Conservation (phyloP, 2,888 invertebrate genomes). For the Formica aserva region DNA sequence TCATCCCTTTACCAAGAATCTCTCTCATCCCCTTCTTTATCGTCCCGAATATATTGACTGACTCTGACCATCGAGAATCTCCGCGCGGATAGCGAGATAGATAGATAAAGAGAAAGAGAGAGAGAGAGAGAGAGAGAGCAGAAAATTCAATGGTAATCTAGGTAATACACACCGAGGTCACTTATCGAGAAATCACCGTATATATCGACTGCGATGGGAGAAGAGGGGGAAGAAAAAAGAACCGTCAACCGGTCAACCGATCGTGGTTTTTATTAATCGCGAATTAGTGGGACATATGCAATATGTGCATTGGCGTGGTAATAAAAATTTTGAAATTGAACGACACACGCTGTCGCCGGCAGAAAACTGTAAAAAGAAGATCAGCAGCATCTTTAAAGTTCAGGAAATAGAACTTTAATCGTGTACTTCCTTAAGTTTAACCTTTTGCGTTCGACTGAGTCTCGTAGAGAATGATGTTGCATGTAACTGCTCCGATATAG, state of each 20-base stretch:
- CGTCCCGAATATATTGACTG: slow-evolving; percentile 77
- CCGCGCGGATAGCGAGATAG: slow-evolving; percentile 42
- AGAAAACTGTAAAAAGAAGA: slow-evolving; percentile 34
- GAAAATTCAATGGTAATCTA: slow-evolving; percentile 74
- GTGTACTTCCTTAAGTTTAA: not conserved
- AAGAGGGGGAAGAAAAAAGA: slow-evolving; percentile 7
- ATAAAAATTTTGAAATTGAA: slow-evolving; percentile 34
- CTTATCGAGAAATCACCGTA: slow-evolving; percentile 73
- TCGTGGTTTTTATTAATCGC: slow-evolving; percentile 41
- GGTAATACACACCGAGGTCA: slow-evolving; percentile 79
- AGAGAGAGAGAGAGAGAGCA: not conserved
- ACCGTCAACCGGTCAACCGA: not conserved
- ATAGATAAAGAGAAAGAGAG: not conserved
- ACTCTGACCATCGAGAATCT: slow-evolving; percentile 70
- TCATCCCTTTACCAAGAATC: slow-evolving; percentile 55
- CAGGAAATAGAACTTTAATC: slow-evolving; percentile 7
- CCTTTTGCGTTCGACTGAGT: not conserved
- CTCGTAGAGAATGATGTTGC: not conserved
- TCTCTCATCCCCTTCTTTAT: slow-evolving; percentile 49
- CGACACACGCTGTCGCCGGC: not conserved
- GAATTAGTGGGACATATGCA: slow-evolving; percentile 20
- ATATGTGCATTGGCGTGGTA: slow-evolving; percentile 21
- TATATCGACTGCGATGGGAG: slow-evolving; percentile 32
- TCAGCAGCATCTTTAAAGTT: not conserved
- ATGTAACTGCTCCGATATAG: not conserved